Conservation (phyloP, 2,888 invertebrate genomes). For the Drosophila anomalata region DNA sequence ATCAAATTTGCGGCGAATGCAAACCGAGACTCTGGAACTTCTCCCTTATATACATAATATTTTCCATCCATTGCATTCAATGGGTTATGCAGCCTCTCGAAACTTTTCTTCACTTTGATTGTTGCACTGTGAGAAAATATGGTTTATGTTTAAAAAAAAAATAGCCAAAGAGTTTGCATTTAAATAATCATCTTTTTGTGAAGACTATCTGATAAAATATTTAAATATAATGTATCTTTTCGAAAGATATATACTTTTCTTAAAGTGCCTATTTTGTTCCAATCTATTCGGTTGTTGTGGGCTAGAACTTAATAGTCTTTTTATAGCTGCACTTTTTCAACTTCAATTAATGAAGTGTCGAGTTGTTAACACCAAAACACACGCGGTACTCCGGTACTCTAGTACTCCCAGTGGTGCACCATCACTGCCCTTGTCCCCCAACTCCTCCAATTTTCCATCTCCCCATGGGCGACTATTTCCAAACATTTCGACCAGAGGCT, state of each 20-base stretch:
- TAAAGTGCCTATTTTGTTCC: constrained; percentile 2
- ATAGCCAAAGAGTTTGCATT: too few species aligned
- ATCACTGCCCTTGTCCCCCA: neutral
- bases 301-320: constrained; percentile 75
- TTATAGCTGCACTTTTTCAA: constrained; percentile 78
- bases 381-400: constrained; percentile 35
- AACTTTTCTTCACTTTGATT: constrained; percentile 55
- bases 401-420: constrained; percentile 28
- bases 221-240: too few species aligned
- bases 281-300: constrained; percentile 29
- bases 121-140: constrained; percentile 19
- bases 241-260: neutral
- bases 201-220: too few species aligned
- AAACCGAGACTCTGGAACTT: constrained; percentile 20
- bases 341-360: constrained; percentile 79
- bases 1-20: constrained; percentile 68
- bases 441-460: neutral
- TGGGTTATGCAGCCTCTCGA: constrained; percentile 36
- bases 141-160: too few species aligned
- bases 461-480: constrained; percentile 56
- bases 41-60: constrained; percentile 12
- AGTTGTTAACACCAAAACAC: constrained; percentile 78
- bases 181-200: too few species aligned
- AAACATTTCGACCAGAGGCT: constrained; percentile 61
- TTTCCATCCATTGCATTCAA: constrained; percentile 26